Evolutionary conservation across 2,113 vertebrate species (phyloP).

Genomic region (Notarius lentiginosus): DNA sequence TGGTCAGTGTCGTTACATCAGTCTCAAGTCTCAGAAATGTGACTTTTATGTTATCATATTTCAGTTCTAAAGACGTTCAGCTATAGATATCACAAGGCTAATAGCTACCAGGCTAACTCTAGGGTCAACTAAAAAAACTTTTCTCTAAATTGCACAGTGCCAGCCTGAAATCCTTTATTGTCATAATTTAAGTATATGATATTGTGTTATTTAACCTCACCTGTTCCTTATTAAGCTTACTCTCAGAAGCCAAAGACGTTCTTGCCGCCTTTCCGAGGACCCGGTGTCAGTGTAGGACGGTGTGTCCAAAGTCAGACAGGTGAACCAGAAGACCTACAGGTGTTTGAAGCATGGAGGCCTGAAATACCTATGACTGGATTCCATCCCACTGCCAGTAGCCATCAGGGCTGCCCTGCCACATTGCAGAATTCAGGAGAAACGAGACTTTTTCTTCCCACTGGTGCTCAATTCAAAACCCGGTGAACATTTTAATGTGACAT

Average conservation of each 20-base stretch:
- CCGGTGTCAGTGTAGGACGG: constrained; percentile 47
- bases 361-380: constrained; percentile 37
- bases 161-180: background rate
- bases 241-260: constrained; percentile 66
- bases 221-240: constrained; percentile 59
- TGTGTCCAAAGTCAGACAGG: constrained; percentile 34
- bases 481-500: background rate
- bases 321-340: constrained; percentile 50
- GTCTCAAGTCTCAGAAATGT: background rate
- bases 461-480: constrained; percentile 25
- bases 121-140: too few species aligned
- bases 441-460: background rate
- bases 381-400: background rate
- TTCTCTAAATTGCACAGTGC: background rate
- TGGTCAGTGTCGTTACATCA: constrained; percentile 69
- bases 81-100: background rate
- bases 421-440: constrained; percentile 4
- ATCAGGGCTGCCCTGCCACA: background rate
- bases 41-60: background rate
- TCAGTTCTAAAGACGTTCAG: background rate
- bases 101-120: background rate
- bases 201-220: background rate
- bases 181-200: background rate
- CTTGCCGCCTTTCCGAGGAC: constrained; percentile 64
- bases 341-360: constrained; percentile 48